Evolutionary conservation across 2,797 vertebrate genomes (phyloP).

Genomic region (Sus cebifrons): DNA sequence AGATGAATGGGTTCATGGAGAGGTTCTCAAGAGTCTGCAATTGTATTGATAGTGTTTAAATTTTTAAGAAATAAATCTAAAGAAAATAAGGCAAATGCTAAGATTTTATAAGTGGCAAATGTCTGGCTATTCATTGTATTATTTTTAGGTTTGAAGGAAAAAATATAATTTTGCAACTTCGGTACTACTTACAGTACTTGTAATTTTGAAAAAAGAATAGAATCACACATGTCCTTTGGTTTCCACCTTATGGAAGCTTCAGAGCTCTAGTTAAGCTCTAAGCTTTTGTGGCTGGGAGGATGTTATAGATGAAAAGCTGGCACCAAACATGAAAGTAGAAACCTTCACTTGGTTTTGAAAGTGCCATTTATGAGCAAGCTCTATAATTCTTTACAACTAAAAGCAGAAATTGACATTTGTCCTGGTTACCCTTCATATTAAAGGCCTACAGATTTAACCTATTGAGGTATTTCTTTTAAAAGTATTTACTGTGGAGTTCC

Average conservation of each 20-base stretch:
- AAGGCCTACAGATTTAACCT: neutral
- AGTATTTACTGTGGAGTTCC: neutral
- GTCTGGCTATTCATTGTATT: neutral
- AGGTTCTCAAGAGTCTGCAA: neutral
- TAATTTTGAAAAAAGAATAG: slow-evolving; percentile 51
- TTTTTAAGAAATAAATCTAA: neutral
- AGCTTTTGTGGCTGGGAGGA: neutral
- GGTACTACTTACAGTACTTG: neutral
- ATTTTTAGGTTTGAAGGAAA: slow-evolving; percentile 67
- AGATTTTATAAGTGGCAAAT: slow-evolving; percentile 2
- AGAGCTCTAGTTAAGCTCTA: neutral
- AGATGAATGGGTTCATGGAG: neutral
- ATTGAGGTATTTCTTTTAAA: slow-evolving; percentile 25
- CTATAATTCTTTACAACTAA: slow-evolving; percentile 39
- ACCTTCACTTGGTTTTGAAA: neutral
- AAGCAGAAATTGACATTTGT: slow-evolving; percentile 59
- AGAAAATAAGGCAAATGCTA: slow-evolving; percentile 55
- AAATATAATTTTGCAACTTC: slow-evolving; percentile 32
- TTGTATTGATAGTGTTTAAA: neutral
- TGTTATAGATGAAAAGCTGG: slow-evolving; percentile 16
- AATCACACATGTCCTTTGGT: neutral
- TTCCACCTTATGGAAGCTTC: neutral
- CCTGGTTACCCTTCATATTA: neutral
- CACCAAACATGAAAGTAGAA: neutral
- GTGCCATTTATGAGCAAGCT: neutral